Conservation (phyloP, 2,113 vertebrate species). For the Barnardius zonarius region DNA sequence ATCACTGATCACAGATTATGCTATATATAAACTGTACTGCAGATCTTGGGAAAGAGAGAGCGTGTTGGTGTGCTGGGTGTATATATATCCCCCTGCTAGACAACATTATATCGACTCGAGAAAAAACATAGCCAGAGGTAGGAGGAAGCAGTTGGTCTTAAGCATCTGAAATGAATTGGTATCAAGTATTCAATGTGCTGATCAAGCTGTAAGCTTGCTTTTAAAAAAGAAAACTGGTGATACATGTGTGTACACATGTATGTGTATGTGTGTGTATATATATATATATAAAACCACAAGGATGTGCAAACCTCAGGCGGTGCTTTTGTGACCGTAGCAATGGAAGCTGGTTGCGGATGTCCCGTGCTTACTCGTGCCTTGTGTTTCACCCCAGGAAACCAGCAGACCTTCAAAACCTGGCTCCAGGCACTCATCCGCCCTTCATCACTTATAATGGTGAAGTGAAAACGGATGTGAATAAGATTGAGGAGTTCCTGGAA, state of each 20-base stretch:
- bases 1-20: neutral
- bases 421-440: constrained; percentile 95
- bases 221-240: neutral
- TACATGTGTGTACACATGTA: no score
- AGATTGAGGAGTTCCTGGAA: constrained; percentile 98
- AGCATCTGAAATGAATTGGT: neutral
- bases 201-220: neutral
- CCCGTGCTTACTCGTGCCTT: neutral
- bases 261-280: no score
- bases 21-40: constrained; percentile 40
- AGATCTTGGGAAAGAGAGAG: neutral
- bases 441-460: constrained; percentile 97
- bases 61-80: neutral
- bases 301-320: neutral
- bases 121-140: neutral
- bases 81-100: neutral
- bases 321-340: neutral
- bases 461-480: constrained; percentile 98
- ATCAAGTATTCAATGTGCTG: neutral
- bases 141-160: neutral
- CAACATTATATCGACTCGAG: neutral
- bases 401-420: constrained; percentile 96
- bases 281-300: neutral
- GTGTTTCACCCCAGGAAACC: constrained; percentile 84
- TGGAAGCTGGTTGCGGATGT: neutral